Conservation (phyloP, 2,888 invertebrate species). For the Nycteola revayana region DNA sequence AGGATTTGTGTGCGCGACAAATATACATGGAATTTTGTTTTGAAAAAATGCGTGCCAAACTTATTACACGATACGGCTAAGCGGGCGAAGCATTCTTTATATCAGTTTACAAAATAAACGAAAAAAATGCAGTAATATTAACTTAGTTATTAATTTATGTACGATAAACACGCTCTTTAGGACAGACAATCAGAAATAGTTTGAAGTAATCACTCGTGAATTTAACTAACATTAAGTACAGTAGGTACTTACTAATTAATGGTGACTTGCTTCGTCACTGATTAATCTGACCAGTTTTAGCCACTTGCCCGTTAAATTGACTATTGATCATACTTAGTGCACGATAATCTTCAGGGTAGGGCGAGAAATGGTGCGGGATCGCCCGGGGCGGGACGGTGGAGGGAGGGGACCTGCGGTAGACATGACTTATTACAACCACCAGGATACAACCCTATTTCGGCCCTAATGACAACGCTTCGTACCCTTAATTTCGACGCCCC, state of each 20-base stretch:
- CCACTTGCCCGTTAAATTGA: slow-evolving; percentile 70
- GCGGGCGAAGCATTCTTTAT: background rate
- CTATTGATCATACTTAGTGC: slow-evolving; percentile 75
- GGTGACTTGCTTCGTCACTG: slow-evolving; percentile 46
- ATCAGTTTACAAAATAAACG: background rate
- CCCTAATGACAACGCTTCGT: slow-evolving; percentile 76
- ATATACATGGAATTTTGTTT: slow-evolving; percentile 64
- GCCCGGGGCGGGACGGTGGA: slow-evolving; percentile 39
- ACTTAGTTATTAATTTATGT: background rate
- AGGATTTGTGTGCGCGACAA: slow-evolving; percentile 70
- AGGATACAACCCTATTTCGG: slow-evolving; percentile 79
- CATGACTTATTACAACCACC: slow-evolving; percentile 79
- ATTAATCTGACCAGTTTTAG: slow-evolving; percentile 59
- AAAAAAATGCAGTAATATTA: background rate
- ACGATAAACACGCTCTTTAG: slow-evolving; percentile 12
- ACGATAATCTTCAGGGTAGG: slow-evolving; percentile 63
- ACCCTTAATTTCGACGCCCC: slow-evolving; percentile 78
- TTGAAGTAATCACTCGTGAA: slow-evolving; percentile 10
- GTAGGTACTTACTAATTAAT: slow-evolving; percentile 35
- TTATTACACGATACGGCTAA: slow-evolving; percentile 11
- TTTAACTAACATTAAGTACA: slow-evolving; percentile 17
- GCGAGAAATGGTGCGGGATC: slow-evolving; percentile 61
- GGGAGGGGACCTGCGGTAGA: slow-evolving; percentile 70
- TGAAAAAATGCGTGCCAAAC: slow-evolving; percentile 36
- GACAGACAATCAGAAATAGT: slow-evolving; percentile 12